Evolutionary conservation across 1,140 invertebrate genomes (phyloP), one percentile per base, ranked within the genome.

Genomic region (Heliconius nattereri): DNA sequence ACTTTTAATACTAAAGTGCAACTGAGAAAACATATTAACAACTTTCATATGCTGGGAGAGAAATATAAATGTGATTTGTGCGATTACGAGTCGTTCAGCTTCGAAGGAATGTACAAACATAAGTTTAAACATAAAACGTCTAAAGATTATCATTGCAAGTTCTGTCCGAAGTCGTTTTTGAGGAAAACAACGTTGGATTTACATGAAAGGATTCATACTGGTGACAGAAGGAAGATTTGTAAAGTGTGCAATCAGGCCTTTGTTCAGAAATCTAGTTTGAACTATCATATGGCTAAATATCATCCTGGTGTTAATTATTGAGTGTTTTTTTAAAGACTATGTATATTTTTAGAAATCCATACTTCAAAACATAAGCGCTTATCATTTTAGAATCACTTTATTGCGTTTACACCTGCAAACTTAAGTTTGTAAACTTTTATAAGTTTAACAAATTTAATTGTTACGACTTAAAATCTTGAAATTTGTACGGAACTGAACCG

Each of bases 181-280:
- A 95, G 85, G 89, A 96, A 90, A 81, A 89, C 87, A 0, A 92
- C 87, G 0, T 73, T 93, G 72, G 86, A 97, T 85, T 96, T 97
- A 71, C 97, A 98, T 82, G 95, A 96, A 85, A 94, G 96, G 16
- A 97, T 97, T 85, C 97, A 98, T 84, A 97, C 96, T 0, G 97
- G 97, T 0, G 96, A 97, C 75, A 97, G 97, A 84, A 96, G 97
- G 7, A 98, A 96, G 83, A 87, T 96, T 1, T 98, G 97, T 83
- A 96, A 97, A 86, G 95, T 97, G 7, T 98, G 97, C 84, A 96
- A 97, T 0, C 97, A 98, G 90, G 96, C 96, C 26, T 98, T 98
- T 82, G 95, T 95, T 2, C 95, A 96, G 73, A 96, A 96, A 76
- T 95, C 95, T 0, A 95, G 95, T 49, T 80, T 95, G 2, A 92